phyloP scores from a whole-genome alignment of 2,113 vertebrate genomes.

The Cnemophilus loriae region DNA sequence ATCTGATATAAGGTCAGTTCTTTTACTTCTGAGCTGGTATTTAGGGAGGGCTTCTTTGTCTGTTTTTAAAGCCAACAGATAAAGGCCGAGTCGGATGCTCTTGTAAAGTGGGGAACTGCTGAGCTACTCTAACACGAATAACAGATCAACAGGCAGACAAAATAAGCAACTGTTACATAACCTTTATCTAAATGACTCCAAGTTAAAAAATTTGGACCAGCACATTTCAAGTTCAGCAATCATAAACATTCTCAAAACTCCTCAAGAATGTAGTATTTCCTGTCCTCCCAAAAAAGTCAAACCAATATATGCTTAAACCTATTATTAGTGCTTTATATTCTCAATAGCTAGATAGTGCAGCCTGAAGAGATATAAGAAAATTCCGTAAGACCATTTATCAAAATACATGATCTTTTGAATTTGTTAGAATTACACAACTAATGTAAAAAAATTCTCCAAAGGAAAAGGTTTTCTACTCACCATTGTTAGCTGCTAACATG shows the following conservation, averaged over 20 bases:
- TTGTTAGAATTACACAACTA: conserved; percentile 66
- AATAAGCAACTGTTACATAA: neutral
- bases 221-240: neutral
- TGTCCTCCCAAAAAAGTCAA: neutral
- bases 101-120: neutral
- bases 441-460: neutral
- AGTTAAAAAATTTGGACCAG: neutral
- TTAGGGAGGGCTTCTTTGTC: conserved; percentile 32
- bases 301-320: neutral
- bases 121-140: neutral
- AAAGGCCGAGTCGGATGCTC: neutral
- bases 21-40: neutral
- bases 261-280: neutral
- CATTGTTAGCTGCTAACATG: conserved; percentile 98
- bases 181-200: neutral
- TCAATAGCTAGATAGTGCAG: conserved; percentile 58
- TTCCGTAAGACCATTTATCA: conserved; percentile 51
- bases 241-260: neutral
- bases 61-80: neutral
- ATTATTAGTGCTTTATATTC: neutral
- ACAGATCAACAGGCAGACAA: neutral
- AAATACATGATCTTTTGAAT: conserved; percentile 55
- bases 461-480: conserved; percentile 78
- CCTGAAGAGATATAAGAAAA: conserved; percentile 70
- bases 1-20: conserved; percentile 23